Conservation (phyloP, 2,113 vertebrate genomes). For the Apteryx owenii region DNA sequence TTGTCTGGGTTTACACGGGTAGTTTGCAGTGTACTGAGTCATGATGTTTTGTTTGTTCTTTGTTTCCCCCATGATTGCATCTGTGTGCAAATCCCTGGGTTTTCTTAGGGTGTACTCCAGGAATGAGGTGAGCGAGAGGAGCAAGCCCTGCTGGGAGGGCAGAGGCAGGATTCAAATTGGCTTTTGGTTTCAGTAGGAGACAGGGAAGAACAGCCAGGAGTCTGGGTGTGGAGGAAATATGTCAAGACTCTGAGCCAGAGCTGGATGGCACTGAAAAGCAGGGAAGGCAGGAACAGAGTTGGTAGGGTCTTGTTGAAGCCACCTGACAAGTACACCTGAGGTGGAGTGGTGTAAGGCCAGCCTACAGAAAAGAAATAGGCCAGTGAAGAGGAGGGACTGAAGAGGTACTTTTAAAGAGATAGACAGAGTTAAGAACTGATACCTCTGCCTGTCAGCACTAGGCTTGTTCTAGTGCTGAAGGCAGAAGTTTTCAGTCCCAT, state of each 20-base stretch:
- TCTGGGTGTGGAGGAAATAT: constrained; percentile 12
- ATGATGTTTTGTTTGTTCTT: background rate
- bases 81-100: background rate
- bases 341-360: background rate
- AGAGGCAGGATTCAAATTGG: background rate
- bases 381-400: background rate
- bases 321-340: background rate
- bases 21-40: background rate
- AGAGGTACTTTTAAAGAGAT: background rate
- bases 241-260: background rate
- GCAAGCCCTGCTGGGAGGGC: background rate
- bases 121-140: background rate
- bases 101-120: background rate
- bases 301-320: background rate
- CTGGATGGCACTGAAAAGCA: constrained; percentile 1
- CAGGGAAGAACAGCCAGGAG: background rate
- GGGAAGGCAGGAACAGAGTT: background rate
- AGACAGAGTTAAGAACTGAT: background rate
- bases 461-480: background rate
- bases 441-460: background rate
- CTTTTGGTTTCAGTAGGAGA: background rate
- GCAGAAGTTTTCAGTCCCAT: background rate
- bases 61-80: background rate
- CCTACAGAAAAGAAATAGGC: background rate
- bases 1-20: background rate